Percentiles rank a stretch among this genome's conserved stretches.
Evolutionary conservation across 1,140 invertebrate species (phyloP).

Genomic region (Philopotamus ludificatus): DNA sequence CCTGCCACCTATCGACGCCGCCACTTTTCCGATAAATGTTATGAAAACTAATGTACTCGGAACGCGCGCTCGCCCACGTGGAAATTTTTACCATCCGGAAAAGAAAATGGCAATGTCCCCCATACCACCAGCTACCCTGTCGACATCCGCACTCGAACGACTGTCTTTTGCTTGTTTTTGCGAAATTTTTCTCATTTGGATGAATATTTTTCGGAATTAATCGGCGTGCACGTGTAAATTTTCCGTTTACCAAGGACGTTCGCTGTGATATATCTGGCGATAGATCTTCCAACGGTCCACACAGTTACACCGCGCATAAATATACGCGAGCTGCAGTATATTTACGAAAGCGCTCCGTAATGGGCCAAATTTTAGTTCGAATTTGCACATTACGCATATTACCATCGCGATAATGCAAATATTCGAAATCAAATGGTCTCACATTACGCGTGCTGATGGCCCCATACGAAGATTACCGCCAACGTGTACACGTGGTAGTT

Average conservation of each 20-base stretch:
- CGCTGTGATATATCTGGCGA: too few relatives aligned
- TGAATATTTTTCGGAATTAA: too few relatives aligned
- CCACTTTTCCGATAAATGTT: conserved; percentile 26
- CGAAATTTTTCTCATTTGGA: background rate
- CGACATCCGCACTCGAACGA: background rate
- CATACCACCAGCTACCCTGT: too few relatives aligned
- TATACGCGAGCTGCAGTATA: background rate
- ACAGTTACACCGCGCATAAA: background rate
- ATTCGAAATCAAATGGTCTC: background rate
- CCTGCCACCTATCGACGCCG: background rate
- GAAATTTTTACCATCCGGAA: conserved; percentile 6
- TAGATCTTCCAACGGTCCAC: too few relatives aligned
- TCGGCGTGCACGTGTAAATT: too few relatives aligned
- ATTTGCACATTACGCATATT: conserved; percentile 12
- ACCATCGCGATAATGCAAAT: conserved; percentile 10
- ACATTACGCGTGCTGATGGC: conserved; percentile 7
- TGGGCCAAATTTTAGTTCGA: background rate
- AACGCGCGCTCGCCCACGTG: conserved; percentile 9
- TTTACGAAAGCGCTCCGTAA: background rate
- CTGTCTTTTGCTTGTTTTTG: background rate
- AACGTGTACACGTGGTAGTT: background rate
- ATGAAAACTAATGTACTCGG: conserved; percentile 29
- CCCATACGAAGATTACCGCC: background rate
- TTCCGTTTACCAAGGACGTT: too few relatives aligned
- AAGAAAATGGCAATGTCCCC: too few relatives aligned